A percentile compares a stretch with the other conserved stretches of the same genome.
These are phyloP conservation scores for Tenthredo distinguenda DNA, from an alignment of 2,888 invertebrate species.

Conservation along the genomic window DNA sequence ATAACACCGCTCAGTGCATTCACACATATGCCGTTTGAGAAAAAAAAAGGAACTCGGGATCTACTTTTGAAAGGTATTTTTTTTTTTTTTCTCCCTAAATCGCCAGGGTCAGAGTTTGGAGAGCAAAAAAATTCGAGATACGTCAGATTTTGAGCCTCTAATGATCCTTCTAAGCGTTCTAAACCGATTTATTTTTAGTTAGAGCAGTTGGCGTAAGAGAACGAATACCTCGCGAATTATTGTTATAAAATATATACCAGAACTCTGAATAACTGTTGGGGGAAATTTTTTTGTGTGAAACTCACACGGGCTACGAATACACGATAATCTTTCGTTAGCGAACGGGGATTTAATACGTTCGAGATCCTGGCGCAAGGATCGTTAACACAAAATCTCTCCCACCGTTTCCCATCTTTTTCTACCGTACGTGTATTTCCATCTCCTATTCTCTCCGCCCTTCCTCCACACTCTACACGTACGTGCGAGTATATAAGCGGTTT, in stretches of 20 bases:
- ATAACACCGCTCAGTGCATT: conserved; percentile 11
- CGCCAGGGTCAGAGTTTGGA: neutral
- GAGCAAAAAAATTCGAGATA: neutral
- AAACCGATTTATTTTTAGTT: no score
- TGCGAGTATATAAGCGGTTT: neutral
- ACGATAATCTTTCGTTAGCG: conserved; percentile 22
- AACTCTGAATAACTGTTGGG: neutral
- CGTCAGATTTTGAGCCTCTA: neutral
- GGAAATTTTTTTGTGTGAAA: conserved; percentile 39
- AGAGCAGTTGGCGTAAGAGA: neutral
- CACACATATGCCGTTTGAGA: neutral
- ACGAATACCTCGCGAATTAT: neutral
- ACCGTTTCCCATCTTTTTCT: neutral
- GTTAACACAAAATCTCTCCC: conserved; percentile 45
- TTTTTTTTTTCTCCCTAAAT: neutral
- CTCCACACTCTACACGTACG: neutral
- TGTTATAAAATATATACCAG: neutral
- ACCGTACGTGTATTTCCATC: neutral
- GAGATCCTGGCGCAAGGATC: conserved; percentile 36
- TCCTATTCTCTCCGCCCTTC: neutral
- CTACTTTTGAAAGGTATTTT: neutral
- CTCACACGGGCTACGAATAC: conserved; percentile 41
- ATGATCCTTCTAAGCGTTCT: neutral
- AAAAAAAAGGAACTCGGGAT: neutral
- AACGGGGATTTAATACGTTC: conserved; percentile 7